Conservation (phyloP, 2,888 invertebrate genomes). For the Ceramica pisi region DNA sequence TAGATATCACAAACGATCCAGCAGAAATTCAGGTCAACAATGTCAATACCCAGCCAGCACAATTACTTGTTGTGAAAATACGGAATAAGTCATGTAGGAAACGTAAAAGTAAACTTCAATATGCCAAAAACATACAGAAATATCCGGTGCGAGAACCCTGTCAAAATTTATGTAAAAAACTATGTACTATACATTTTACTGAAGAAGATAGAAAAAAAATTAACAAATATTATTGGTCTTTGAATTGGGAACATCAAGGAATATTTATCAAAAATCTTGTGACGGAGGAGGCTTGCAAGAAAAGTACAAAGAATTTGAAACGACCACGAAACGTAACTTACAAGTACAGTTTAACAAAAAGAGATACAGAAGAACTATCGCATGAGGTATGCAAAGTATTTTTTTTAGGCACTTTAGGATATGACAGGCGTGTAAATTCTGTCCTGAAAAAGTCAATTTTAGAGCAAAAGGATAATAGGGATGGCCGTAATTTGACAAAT, state of each 20-base stretch:
- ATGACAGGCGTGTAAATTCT: conserved; percentile 34
- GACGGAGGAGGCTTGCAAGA: conserved; percentile 16
- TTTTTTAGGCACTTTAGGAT: conserved; percentile 41
- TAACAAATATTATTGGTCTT: conserved; percentile 34
- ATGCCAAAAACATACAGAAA: conserved; percentile 30
- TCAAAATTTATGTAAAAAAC: conserved; percentile 32
- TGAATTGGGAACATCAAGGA: conserved; percentile 36
- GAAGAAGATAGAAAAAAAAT: conserved; percentile 28
- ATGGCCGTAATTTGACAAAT: conserved; percentile 36
- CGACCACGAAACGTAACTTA: conserved; percentile 37
- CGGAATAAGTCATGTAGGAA: conserved; percentile 29
- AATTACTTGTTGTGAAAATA: conserved; percentile 17
- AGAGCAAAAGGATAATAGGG: conserved; percentile 43
- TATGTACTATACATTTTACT: conserved; percentile 29
- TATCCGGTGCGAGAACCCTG: conserved; percentile 33
- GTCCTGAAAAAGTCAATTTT: conserved; percentile 37
- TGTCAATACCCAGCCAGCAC: conserved; percentile 14
- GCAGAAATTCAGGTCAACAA: conserved; percentile 32
- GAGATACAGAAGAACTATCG: conserved; percentile 26
- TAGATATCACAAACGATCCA: conserved; percentile 26
- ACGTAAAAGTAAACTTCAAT: conserved; percentile 22
- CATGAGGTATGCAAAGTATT: conserved; percentile 41
- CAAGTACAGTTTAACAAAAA: conserved; percentile 28
- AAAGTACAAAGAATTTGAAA: conserved; percentile 25
- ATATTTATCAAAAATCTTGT: conserved; percentile 28